phyloP scores from a whole-genome alignment of 2,797 vertebrate genomes.

The Melanogrammus aeglefinus region DNA sequence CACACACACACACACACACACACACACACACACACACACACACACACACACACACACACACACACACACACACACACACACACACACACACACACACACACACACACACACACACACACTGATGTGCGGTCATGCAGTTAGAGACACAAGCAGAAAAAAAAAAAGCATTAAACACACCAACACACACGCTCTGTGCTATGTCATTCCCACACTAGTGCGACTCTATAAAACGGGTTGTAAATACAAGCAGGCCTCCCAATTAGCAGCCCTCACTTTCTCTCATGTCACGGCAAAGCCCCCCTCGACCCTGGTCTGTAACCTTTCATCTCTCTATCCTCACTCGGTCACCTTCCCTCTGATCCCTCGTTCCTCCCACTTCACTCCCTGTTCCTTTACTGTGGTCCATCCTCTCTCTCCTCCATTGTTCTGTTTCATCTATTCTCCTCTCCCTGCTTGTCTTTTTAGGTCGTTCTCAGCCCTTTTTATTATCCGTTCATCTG shows the following conservation, averaged over 20 bases:
- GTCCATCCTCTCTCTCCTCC: constrained; percentile 11
- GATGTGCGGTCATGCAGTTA: constrained; percentile 9
- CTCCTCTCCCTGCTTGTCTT: background rate
- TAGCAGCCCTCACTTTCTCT: constrained; percentile 64
- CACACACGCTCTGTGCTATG: constrained; percentile 31
- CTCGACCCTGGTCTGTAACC: constrained; percentile 11
- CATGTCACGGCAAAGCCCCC: constrained; percentile 45
- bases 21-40: constrained; percentile 17
- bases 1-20: constrained; percentile 20
- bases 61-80: constrained; percentile 20
- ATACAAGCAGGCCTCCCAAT: constrained; percentile 64
- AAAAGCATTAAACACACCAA: constrained; percentile 3
- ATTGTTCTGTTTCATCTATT: background rate
- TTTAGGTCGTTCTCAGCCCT: background rate
- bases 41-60: constrained; percentile 9
- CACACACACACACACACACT: constrained; percentile 8
- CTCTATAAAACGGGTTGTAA: constrained; percentile 71
- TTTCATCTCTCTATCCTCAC: constrained; percentile 26
- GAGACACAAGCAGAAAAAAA: constrained; percentile 18
- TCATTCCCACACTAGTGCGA: constrained; percentile 60
- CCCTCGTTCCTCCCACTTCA: background rate
- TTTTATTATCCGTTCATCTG: background rate
- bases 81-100: constrained; percentile 17
- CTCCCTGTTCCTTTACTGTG: background rate
- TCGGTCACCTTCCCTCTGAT: background rate